Evolutionary conservation across 2,113 vertebrate species (phyloP).

Genomic region (Hippocampus mohnikei): DNA sequence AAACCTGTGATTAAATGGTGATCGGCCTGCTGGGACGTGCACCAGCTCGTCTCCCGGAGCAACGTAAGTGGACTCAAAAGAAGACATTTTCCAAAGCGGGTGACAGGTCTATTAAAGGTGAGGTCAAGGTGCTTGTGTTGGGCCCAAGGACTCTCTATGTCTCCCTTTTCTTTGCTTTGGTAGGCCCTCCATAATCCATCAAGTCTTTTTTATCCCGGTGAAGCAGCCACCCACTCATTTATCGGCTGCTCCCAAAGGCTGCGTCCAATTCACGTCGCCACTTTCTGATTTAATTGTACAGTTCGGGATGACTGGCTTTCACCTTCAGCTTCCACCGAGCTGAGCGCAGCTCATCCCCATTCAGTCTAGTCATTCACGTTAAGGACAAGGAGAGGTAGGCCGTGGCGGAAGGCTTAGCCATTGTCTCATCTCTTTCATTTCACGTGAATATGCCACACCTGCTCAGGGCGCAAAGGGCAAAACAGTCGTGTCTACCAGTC

Average conservation of each 20-base stretch:
- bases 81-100: constrained; percentile 1
- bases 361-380: constrained; percentile 25
- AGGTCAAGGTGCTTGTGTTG: constrained; percentile 18
- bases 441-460: not conserved
- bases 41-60: too few relatives aligned
- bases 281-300: constrained; percentile 72
- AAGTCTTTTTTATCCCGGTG: constrained; percentile 26
- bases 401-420: not conserved
- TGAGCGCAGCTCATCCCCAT: constrained; percentile 52
- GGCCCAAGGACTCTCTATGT: constrained; percentile 11
- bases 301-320: constrained; percentile 71
- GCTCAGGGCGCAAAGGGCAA: not conserved
- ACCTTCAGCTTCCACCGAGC: constrained; percentile 59
- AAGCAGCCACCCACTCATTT: constrained; percentile 42
- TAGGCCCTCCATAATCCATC: constrained; percentile 42
- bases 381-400: not conserved
- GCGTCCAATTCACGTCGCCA: constrained; percentile 54
- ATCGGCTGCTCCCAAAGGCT: constrained; percentile 65
- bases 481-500: not conserved
- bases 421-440: not conserved
- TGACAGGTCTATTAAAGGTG: constrained; percentile 24
- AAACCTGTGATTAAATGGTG: too few relatives aligned
- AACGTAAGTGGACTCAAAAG: not conserved
- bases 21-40: too few relatives aligned
- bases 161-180: constrained; percentile 20